Evolutionary conservation across 1,140 invertebrate species (phyloP), one percentile per base, ranked within the genome.

Genomic region (Drosophila ogumai): DNA sequence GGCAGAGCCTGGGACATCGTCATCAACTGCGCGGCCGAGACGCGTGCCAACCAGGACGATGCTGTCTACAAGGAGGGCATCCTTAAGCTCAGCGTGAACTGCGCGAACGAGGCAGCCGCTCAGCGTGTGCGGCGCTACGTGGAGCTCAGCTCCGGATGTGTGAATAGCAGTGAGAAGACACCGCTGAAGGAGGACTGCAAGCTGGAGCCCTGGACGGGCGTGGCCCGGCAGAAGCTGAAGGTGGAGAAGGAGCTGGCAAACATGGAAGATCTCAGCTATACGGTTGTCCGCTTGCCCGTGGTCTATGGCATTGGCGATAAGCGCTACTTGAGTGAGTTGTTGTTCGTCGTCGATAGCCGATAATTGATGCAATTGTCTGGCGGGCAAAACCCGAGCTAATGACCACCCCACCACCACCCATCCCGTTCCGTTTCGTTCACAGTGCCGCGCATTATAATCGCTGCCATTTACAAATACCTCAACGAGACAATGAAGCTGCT

Each of bases 61-160:
- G 95, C 96, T 1, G 96, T 98, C 8, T 98, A 98, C 92, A 95
- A 96, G 88, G 97, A 98, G 93, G 97, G 98, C 7, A 97, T 98
- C 79, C 94, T 96, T 19, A 97, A 96, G 81, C 93, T 99, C 3
- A 97, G 96, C 90, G 81, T 95, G 12, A 97, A 97, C 90, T 97
- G 97, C 93, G 97, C 96, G 13, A 94, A 94, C 73, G 94, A 96
- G 91, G 96, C 97, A 15, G 95, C 95, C 7, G 95, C 94, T 79
- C 92, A 95, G 54, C 94, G 94, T 59, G 95, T 96, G 1, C 95
- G 95, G 57, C 93, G 95, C 44, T 98, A 96, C 85, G 93, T 99
- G 3, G 97, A 98, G 93, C 94, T 98, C 66, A 98, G 97, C 28
- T 96, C 96, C 43, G 97, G 97, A 10, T 95, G 96, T 82, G 95